Conservation (phyloP, 2,888 invertebrate genomes). For the Oscheius sp. region DNA sequence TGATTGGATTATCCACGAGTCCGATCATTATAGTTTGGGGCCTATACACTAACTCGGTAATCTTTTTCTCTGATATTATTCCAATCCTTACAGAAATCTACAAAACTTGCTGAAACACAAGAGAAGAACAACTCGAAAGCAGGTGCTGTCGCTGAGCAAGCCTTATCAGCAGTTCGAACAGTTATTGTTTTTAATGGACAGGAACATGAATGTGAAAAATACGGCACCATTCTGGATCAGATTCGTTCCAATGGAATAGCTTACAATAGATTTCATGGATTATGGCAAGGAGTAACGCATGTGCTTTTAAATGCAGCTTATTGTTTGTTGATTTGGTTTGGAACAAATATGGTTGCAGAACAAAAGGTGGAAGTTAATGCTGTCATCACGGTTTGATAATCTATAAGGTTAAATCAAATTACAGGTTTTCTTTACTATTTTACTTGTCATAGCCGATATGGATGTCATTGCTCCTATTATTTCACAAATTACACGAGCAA, state of each 20-base stretch:
- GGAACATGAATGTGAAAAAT: slow-evolving; percentile 36
- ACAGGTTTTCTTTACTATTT: not conserved
- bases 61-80: slow-evolving; percentile 15
- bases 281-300: slow-evolving; percentile 60
- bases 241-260: slow-evolving; percentile 42
- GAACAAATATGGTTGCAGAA: slow-evolving; percentile 44
- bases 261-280: slow-evolving; percentile 62
- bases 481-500: not conserved
- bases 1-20: slow-evolving; percentile 66
- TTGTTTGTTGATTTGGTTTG: slow-evolving; percentile 57
- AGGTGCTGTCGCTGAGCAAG: slow-evolving; percentile 50
- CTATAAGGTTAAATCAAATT: not conserved
- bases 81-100: not conserved
- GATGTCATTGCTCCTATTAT: slow-evolving; percentile 1
- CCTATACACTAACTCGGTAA: not conserved
- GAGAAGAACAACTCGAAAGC: slow-evolving; percentile 25
- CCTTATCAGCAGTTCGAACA: slow-evolving; percentile 44
- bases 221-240: not conserved
- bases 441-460: not conserved
- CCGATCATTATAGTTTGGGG: slow-evolving; percentile 61
- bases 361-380: slow-evolving; percentile 6
- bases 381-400: slow-evolving; percentile 63
- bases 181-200: slow-evolving; percentile 54
- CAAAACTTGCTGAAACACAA: not conserved
- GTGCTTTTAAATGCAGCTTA: slow-evolving; percentile 68